Base-by-base conservation (phyloP, 2,113 vertebrate species). In the Epinephelus fuscoguttatus region DNA sequence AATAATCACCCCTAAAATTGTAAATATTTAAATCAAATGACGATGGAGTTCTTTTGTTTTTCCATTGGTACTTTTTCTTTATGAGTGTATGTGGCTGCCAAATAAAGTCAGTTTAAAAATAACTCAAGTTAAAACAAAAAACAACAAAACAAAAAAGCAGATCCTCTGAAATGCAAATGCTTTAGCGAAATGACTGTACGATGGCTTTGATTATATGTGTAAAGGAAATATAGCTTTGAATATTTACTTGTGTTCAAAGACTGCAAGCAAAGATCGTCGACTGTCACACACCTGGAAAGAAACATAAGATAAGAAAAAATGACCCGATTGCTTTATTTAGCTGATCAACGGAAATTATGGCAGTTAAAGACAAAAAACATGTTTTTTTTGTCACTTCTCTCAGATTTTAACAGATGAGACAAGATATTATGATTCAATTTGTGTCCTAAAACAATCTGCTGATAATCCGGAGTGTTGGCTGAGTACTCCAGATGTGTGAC, bases 91-190 rank as follows among this genome's bases (percentile, higher is more conserved):
- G 79, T 83, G 79, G 79, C 74, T 86, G 85, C 89, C 70, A 81
- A 90, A 89, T 90, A 86, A 94, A 92, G 88, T 92, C 86, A 55
- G 79, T 88, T 89, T 84, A 90, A 92, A 91, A 93, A 88, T 80
- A 86, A 84, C 85, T 91, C 80, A 66, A 73, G 45, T 84, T 70
- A 55, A 79, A 69, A 68, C 80, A 88, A 69, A 66, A 61, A 60
- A 52, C 2, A 11, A 62, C 30, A 55, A 79, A 69, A 68, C 80
- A 88, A 45, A 45, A 42, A 45, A 45, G 42, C n/a, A 18, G 14
- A 85, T 57, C 4, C 50, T 63, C 59, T 63, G 60, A 87, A 86
- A 90, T 84, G 81, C 86, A 88, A 90, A 91, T 88, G 92, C 87
- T 93, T 92, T 68, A 83, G 84, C 64, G 40, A 91, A 88, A 92